These are phyloP conservation scores for Bubo blakistoni DNA, from an alignment of 2,113 vertebrate species.

Conservation along the genomic window DNA sequence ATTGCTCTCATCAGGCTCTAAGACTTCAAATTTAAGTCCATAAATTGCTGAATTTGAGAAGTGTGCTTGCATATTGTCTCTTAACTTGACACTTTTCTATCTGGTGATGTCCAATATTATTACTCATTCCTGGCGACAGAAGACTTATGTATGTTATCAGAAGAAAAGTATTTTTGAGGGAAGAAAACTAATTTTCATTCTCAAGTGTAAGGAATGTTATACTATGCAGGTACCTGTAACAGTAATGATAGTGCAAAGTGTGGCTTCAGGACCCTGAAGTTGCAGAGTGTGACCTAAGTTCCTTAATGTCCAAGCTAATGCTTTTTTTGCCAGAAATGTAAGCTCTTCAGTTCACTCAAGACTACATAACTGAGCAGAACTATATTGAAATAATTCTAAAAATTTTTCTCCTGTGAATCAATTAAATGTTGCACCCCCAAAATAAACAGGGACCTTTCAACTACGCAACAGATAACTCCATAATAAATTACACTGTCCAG, in stretches of 20 bases:
- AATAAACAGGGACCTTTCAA: neutral
- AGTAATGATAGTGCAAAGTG: neutral
- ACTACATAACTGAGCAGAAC: neutral
- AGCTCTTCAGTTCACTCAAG: neutral
- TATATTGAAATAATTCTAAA: neutral
- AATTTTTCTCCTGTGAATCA: neutral
- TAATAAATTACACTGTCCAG: neutral
- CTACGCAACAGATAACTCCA: fast-evolving
- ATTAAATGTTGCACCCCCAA: neutral
- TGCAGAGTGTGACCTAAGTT: neutral
- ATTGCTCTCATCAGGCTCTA: neutral
- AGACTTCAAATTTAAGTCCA: neutral
- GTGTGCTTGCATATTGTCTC: neutral
- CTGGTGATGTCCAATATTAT: neutral
- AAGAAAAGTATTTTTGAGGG: neutral
- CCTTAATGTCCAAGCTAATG: neutral
- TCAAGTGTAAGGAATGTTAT: neutral
- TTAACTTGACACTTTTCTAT: neutral
- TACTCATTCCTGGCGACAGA: neutral
- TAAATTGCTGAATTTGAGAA: neutral
- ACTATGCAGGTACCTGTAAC: neutral
- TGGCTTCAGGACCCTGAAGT: neutral
- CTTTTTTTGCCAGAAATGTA: neutral
- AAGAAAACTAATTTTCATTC: neutral
- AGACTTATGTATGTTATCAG: neutral